Evolutionary conservation across 2,113 vertebrate genomes (phyloP).

Genomic region (Phylloscopus trochilus): DNA sequence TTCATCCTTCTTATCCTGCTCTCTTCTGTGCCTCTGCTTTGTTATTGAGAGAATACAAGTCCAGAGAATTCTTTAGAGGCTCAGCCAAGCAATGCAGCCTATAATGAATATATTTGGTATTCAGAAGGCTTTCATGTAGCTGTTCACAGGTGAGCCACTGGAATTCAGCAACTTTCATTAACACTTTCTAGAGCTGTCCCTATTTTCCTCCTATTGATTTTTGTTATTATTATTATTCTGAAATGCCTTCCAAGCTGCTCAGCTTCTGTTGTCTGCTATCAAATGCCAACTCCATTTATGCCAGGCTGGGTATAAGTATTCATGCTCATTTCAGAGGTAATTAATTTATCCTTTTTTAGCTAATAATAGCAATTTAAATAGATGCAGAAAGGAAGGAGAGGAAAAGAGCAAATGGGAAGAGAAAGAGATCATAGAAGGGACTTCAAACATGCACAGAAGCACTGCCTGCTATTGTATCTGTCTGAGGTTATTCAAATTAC

Average conservation of each 20-base stretch:
- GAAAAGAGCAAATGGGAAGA: constrained; percentile 1
- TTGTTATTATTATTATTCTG: constrained; percentile 13
- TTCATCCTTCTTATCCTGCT: neutral
- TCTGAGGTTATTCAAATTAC: constrained; percentile 47
- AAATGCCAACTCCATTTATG: neutral
- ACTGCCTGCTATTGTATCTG: neutral
- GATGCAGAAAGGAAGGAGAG: neutral
- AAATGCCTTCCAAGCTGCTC: neutral
- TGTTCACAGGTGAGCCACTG: neutral
- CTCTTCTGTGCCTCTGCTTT: neutral
- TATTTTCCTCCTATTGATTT: constrained; percentile 34
- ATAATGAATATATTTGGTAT: constrained; percentile 57
- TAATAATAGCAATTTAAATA: constrained; percentile 18
- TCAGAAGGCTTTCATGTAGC: constrained; percentile 24
- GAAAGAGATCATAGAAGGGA: neutral
- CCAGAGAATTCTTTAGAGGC: constrained; percentile 14
- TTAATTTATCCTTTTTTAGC: constrained; percentile 32
- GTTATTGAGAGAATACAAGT: neutral
- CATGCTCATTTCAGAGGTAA: constrained; percentile 1
- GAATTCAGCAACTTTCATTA: constrained; percentile 56
- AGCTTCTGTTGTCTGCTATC: neutral
- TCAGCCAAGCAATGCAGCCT: constrained; percentile 5
- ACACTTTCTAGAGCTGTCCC: constrained; percentile 22
- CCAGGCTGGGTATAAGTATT: neutral
- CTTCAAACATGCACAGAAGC: neutral